A percentile compares a stretch with the other conserved stretches of the same genome.
phyloP scores from a whole-genome alignment of 2,113 vertebrate species.

The Python bivittatus region DNA sequence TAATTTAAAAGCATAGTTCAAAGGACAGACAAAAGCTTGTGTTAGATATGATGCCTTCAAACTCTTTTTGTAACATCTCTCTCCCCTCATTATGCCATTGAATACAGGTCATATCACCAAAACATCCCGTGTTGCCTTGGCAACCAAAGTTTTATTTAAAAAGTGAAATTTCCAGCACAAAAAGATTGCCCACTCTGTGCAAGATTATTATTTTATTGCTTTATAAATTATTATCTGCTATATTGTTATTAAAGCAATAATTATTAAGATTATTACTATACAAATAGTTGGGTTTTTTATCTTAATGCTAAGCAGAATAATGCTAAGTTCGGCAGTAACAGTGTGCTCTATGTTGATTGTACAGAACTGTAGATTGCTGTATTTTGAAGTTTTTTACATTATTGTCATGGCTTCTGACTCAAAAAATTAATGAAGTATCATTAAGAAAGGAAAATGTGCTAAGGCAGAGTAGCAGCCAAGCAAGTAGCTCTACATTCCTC shows the following conservation, averaged over 20 bases:
- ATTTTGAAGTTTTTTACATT: background rate
- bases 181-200: background rate
- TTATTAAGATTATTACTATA: background rate
- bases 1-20: background rate
- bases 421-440: background rate
- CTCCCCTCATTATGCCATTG: background rate
- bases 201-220: background rate
- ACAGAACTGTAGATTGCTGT: background rate
- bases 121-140: background rate
- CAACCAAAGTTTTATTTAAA: background rate
- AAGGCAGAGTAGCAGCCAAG: background rate
- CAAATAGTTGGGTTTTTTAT: background rate
- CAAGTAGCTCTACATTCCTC: background rate
- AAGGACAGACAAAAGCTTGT: background rate
- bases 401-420: background rate
- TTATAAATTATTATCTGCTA: background rate
- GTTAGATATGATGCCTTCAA: background rate
- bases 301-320: background rate
- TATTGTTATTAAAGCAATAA: background rate
- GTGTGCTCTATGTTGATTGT: background rate
- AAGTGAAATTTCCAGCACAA: background rate
- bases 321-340: background rate
- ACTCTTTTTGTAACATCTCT: background rate
- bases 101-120: background rate
- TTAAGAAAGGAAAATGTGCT: background rate